Percentiles rank a stretch among this genome's conserved stretches.
Evolutionary conservation across 2,888 invertebrate genomes (phyloP).

Genomic region (Cyclophora punctaria): DNA sequence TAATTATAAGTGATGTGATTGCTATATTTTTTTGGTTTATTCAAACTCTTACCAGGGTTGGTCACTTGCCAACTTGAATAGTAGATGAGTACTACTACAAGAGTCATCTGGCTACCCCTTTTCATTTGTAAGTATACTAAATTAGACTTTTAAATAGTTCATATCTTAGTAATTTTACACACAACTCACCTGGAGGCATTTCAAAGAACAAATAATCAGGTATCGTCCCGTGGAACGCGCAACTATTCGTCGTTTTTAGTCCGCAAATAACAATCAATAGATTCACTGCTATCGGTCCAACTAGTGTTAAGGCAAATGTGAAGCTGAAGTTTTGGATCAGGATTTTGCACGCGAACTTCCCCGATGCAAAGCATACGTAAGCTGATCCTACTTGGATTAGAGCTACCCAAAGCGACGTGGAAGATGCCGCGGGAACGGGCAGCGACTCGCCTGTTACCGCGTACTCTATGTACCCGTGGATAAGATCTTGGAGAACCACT

Average conservation of each 20-base stretch:
- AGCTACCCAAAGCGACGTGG: slow-evolving; percentile 75
- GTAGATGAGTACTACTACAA: too few relatives aligned
- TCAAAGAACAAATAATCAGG: slow-evolving; percentile 92
- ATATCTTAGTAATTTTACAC: not conserved
- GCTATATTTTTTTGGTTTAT: too few relatives aligned
- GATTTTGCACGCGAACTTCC: slow-evolving; percentile 91
- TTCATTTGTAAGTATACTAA: too few relatives aligned
- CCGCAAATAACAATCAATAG: slow-evolving; percentile 80
- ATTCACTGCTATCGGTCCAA: slow-evolving; percentile 83
- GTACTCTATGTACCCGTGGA: slow-evolving; percentile 50
- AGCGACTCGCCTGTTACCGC: slow-evolving; percentile 43
- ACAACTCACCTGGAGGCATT: slow-evolving; percentile 77
- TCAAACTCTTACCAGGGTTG: too few relatives aligned
- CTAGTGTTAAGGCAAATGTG: slow-evolving; percentile 86
- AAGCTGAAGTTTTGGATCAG: slow-evolving; percentile 92
- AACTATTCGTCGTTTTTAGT: slow-evolving; percentile 78
- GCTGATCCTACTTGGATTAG: slow-evolving; percentile 79
- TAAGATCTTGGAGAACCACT: slow-evolving; percentile 48
- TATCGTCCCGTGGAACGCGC: slow-evolving; percentile 78
- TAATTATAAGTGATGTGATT: too few relatives aligned
- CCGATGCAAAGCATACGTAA: slow-evolving; percentile 79
- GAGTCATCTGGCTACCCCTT: too few relatives aligned
- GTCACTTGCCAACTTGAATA: too few relatives aligned
- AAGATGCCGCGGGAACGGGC: slow-evolving; percentile 38
- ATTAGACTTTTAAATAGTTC: not conserved